These are phyloP conservation scores for Diachasmimorpha longicaudata DNA, from an alignment of 1,140 invertebrate genomes.

Conservation along the genomic window DNA sequence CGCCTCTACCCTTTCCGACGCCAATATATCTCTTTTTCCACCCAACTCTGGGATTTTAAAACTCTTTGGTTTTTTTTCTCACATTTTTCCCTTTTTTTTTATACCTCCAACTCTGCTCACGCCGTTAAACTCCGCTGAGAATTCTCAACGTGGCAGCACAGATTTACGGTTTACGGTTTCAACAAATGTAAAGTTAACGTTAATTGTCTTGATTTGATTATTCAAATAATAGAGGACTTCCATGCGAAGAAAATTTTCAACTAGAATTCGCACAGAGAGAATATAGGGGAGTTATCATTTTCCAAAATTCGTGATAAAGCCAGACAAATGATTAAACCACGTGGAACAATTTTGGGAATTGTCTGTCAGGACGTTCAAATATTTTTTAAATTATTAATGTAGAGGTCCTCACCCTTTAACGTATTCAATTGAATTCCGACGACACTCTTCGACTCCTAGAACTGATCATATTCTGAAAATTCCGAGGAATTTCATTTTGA, in stretches of 20 bases:
- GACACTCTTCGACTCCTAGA: too few relatives aligned
- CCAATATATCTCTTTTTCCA: constrained; percentile 23
- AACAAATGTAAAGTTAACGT: constrained; percentile 18
- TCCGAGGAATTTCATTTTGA: too few relatives aligned
- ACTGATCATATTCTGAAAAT: too few relatives aligned
- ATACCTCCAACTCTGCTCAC: constrained; percentile 21
- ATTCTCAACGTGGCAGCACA: constrained; percentile 34
- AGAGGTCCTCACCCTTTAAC: too few relatives aligned
- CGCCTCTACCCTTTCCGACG: constrained; percentile 31
- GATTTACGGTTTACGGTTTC: constrained; percentile 31
- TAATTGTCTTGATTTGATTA: not conserved
- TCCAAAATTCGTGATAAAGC: too few relatives aligned
- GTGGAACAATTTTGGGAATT: too few relatives aligned
- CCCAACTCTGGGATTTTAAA: constrained; percentile 24
- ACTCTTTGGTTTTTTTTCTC: constrained; percentile 16
- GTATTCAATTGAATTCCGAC: too few relatives aligned
- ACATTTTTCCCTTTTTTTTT: constrained; percentile 25
- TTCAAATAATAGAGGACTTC: not conserved
- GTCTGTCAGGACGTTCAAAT: too few relatives aligned
- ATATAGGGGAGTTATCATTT: too few relatives aligned
- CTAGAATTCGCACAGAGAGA: too few relatives aligned
- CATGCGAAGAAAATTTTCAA: not conserved
- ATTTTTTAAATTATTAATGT: too few relatives aligned
- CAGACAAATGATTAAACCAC: too few relatives aligned
- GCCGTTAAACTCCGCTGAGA: constrained; percentile 30